These are phyloP conservation scores for Huso huso DNA, from an alignment of 2,797 vertebrate species.

Conservation along the genomic window DNA sequence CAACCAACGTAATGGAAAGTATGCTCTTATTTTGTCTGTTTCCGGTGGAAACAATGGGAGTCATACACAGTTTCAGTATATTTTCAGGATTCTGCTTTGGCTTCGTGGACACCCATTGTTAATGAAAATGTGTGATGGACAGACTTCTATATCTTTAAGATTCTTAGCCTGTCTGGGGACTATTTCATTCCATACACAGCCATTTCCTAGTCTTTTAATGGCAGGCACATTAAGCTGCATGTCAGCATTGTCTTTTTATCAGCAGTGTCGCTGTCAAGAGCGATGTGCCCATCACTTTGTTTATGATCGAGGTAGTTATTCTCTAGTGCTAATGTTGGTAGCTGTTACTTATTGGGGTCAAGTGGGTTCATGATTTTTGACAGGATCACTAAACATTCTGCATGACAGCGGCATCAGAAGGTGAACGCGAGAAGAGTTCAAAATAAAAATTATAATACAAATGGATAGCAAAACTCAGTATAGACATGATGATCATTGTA, in stretches of 20 bases:
- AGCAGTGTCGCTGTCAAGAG: neutral
- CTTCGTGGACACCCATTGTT: too few species aligned
- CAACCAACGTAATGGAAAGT: too few species aligned
- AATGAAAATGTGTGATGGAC: too few species aligned
- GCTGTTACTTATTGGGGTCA: constrained; percentile 1
- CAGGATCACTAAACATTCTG: neutral
- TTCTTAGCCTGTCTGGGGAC: neutral
- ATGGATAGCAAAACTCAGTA: too few species aligned
- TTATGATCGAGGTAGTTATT: neutral
- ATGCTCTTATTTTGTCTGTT: too few species aligned
- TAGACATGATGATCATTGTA: too few species aligned
- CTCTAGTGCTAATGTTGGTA: neutral
- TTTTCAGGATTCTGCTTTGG: too few species aligned
- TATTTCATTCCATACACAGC: neutral
- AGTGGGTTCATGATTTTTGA: neutral
- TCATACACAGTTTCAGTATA: too few species aligned
- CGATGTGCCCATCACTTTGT: neutral
- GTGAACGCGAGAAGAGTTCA: too few species aligned
- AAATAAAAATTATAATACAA: too few species aligned
- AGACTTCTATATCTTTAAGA: neutral
- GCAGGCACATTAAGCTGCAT: neutral
- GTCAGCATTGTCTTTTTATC: neutral
- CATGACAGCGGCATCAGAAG: too few species aligned
- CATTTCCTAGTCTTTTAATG: neutral
- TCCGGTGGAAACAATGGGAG: too few species aligned